These are phyloP conservation scores for Parus major DNA, from an alignment of 2,113 vertebrate genomes.

Conservation along the genomic window DNA sequence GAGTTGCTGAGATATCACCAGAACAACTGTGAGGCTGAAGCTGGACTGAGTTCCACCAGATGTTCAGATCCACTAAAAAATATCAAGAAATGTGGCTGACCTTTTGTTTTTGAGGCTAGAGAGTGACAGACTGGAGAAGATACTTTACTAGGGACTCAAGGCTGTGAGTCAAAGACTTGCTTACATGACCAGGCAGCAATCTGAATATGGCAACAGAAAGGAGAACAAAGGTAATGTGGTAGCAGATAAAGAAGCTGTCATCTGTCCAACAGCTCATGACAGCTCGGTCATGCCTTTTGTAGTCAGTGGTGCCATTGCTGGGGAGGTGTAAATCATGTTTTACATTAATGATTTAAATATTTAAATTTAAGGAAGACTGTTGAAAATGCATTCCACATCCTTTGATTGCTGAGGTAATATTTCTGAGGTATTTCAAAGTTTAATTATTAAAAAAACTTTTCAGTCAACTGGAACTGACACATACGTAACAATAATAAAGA, in stretches of 20 bases:
- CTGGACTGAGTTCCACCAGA: neutral
- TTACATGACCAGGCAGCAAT: neutral
- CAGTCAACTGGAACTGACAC: neutral
- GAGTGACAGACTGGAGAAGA: neutral
- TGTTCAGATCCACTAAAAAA: neutral
- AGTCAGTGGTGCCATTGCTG: neutral
- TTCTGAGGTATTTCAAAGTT: neutral
- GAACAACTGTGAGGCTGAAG: neutral
- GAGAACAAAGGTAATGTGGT: neutral
- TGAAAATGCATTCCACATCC: neutral
- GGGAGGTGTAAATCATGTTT: neutral
- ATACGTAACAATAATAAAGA: neutral
- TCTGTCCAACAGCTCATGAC: neutral
- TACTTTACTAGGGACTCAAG: neutral
- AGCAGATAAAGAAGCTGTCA: neutral
- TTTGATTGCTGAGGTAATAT: neutral
- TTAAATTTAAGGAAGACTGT: neutral
- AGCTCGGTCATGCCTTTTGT: neutral
- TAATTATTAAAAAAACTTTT: neutral
- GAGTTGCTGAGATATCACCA: neutral
- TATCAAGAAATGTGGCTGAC: neutral
- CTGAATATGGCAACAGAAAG: neutral
- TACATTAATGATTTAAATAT: neutral
- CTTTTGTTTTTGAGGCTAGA: neutral
- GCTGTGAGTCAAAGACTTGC: neutral